Evolutionary conservation across 2,113 vertebrate genomes (phyloP), one percentile per base, ranked within the genome.

Genomic region (Microcebus lehilahytsara): DNA sequence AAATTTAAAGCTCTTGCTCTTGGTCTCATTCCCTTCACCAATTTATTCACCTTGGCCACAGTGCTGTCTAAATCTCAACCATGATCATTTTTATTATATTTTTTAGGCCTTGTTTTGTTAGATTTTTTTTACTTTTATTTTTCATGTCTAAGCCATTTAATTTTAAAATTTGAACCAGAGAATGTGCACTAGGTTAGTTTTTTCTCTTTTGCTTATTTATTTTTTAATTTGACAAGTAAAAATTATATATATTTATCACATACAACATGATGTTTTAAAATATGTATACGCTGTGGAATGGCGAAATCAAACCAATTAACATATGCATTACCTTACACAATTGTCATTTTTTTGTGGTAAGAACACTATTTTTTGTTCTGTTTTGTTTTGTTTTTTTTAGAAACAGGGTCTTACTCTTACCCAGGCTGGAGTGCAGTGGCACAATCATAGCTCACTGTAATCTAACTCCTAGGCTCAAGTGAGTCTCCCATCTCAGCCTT

Each of bases 81-180:
- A 25, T 6, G 27, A 46, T 89, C 9, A 67, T 32, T 95, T 90
- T 75, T 66, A 27, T 91, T 91, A 27, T 88, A 62, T 60, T 17
- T 95, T 72, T 69, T 74, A 69, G 62, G 16, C 5, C 9, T 42
- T 20, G 12, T 25, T 89, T 87, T 74, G 53, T n/a, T 78, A 62
- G 9, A 34, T 60, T 12, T 53, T 85, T n/a, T 75, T 90, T 71
- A 17, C 12, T 60, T 80, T 80, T 75, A 9, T 80, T 75, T 97
- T 22, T 85, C 16, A 64, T 1, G 77, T 62, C 25, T 42, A 92
- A 56, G 11, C 19, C 74, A 81, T 16, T 79, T 79, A 40, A 53
- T 92, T 79, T 83, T 60, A 91, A 96, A 80, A 92, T 88, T 32
- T 77, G 42, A 96, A 40, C 30, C 56, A 81, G n/a, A 56, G 27